Base-by-base conservation (phyloP, 2,113 vertebrate genomes). In the Montifringilla adamsi region DNA sequence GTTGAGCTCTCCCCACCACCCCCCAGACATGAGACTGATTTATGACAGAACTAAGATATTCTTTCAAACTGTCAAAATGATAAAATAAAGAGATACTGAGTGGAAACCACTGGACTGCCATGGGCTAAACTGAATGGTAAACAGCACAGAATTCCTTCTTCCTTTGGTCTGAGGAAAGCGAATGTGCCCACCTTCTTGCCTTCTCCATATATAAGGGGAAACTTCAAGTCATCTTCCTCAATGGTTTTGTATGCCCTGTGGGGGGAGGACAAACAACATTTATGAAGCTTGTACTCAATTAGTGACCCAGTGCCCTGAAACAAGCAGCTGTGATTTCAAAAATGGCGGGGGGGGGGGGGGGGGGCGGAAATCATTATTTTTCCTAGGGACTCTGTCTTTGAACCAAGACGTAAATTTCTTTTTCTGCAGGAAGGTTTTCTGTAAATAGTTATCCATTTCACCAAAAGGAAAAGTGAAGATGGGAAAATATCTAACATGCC, bases 161-260 rank as follows among this genome's bases (percentile, higher is more conserved):
- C 76, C 63, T 93, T 88, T 56, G 41, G 76, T 69, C 46, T 37
- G 10, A 90, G 69, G 41, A 79, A 87, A 88, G 82, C 10, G 87
- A 44, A 70, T 0, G 0, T 50, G 30, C 98, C 95, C 97, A 99
- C 98, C 98, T 99, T 99, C 96, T 99, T 99, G 92, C 98, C 98
- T 98, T 99, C 98, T 96, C 98, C 98, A 12, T 98, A 98, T 96
- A 98, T 98, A 70, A 98, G 97, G 43, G 98, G 98, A 94, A 98
- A 98, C 96, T 98, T 98, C 98, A 98, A 97, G 97, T 98, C 98
- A 78, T 98, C 98, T 44, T 99, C 98, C 90, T 98, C 98, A 84
- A 99, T 98, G 95, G 98, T 98, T 98, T 99, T 99, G 97, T 99
- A 99, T 53, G 98, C 98, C 98, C 98, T 98, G 98, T 88, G 93